These are phyloP conservation scores for Antedon mediterranea DNA, from an alignment of 53 echinoderm and acorn worm species.

Conservation along the genomic window DNA sequence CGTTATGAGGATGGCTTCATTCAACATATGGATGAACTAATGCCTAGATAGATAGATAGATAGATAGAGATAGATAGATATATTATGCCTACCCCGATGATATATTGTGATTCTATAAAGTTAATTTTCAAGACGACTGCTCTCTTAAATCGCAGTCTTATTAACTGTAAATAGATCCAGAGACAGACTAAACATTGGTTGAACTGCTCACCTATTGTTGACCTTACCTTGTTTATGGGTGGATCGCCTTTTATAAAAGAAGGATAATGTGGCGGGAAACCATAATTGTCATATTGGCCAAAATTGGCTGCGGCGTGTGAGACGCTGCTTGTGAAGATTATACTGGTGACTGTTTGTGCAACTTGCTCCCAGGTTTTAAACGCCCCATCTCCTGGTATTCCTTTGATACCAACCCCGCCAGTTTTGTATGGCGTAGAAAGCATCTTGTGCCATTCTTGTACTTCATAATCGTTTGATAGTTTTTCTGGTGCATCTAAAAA, in stretches of 20 bases:
- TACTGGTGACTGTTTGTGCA: conserved; percentile 30
- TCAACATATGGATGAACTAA: too few species aligned
- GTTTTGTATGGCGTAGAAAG: not conserved
- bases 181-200: too few species aligned
- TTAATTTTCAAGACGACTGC: too few species aligned
- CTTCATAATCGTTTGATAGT: conserved; percentile 36
- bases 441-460: conserved; percentile 47
- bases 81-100: too few species aligned
- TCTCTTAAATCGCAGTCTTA: too few species aligned
- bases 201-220: too few species aligned
- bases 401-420: not conserved
- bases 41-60: too few species aligned
- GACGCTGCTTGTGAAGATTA: conserved; percentile 75
- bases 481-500: conserved; percentile 18
- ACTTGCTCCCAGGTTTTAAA: conserved; percentile 13
- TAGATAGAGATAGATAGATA: too few species aligned
- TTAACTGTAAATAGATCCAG: too few species aligned
- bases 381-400: conserved; percentile 26
- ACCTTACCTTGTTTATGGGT: conserved; percentile 40
- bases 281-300: conserved; percentile 79
- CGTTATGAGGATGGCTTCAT: too few species aligned
- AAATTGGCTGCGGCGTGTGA: conserved; percentile 73
- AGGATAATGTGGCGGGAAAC: conserved; percentile 79
- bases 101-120: too few species aligned
- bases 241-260: conserved; percentile 27